These are phyloP conservation scores for Gobiocypris rarus DNA, from an alignment of 2,113 vertebrate genomes.

Conservation along the genomic window DNA sequence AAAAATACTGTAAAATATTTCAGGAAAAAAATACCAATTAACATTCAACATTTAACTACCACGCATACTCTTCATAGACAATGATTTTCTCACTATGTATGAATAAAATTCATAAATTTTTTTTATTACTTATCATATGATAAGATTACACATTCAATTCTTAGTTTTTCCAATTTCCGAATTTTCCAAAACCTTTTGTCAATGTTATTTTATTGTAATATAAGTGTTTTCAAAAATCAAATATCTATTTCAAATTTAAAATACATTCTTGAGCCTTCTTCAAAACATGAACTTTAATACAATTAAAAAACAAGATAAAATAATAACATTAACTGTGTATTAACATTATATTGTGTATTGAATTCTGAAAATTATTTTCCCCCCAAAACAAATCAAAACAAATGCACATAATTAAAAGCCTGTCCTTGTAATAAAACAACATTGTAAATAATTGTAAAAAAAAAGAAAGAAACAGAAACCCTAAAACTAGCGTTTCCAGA, in stretches of 20 bases:
- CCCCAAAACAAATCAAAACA: slow-evolving; percentile 21
- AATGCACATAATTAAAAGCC: not conserved
- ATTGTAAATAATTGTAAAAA: not conserved
- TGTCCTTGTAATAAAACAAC: not conserved
- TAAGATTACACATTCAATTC: not conserved
- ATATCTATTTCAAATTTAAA: too few species aligned
- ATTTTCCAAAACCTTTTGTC: not conserved
- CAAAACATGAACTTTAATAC: not conserved
- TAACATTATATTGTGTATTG: not conserved
- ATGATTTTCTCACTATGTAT: not conserved
- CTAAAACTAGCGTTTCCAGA: slow-evolving; percentile 83
- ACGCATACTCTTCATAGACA: not conserved
- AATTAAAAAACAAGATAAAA: not conserved
- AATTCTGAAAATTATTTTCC: not conserved
- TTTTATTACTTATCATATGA: too few species aligned
- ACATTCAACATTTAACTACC: not conserved
- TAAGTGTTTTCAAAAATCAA: not conserved
- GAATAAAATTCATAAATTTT: too few species aligned
- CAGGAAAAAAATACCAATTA: not conserved
- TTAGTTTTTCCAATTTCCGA: not conserved
- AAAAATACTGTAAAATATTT: not conserved
- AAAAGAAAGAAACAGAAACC: not conserved
- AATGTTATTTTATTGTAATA: not conserved
- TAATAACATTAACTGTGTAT: not conserved
- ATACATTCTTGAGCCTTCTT: not conserved